Percentiles rank a stretch among this genome's conserved stretches.
Conservation (phyloP, 2,797 vertebrate genomes). For the Hyperoplus lanceolatus region DNA sequence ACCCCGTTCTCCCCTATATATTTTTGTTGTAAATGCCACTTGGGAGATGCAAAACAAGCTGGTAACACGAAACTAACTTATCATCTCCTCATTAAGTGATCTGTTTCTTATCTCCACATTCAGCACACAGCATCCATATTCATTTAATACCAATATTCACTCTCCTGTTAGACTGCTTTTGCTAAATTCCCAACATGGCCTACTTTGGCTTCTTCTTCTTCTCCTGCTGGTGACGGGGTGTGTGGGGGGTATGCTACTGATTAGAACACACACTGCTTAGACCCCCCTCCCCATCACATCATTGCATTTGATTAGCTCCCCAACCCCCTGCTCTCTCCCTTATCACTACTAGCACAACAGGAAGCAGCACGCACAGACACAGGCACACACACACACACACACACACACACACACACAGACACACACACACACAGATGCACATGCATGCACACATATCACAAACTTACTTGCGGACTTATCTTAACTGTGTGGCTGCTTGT, state of each 20-base stretch:
- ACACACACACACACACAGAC: background rate
- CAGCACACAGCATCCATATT: background rate
- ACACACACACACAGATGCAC: conserved; percentile 1
- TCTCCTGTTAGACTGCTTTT: background rate
- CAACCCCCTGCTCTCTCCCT: conserved; percentile 63
- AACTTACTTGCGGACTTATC: conserved; percentile 56
- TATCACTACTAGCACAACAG: conserved; percentile 69
- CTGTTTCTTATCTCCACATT: background rate
- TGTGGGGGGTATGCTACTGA: conserved; percentile 47
- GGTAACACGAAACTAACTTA: no score
- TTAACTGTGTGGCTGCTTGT: conserved; percentile 46
- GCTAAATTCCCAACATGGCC: conserved; percentile 1
- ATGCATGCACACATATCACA: conserved; percentile 40
- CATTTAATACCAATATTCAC: background rate
- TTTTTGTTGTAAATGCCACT: no score
- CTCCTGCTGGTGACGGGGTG: conserved; percentile 39
- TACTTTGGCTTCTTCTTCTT: conserved; percentile 21
- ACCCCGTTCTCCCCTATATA: no score
- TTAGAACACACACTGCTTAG: conserved; percentile 70
- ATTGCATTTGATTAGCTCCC: conserved; percentile 79
- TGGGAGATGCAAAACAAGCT: no score
- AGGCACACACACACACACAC: conserved; percentile 12
- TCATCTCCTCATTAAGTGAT: background rate
- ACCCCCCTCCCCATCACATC: conserved; percentile 65
- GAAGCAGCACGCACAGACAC: conserved; percentile 28